These are phyloP conservation scores for Apotomis capreana DNA, from an alignment of 2,888 invertebrate genomes.

Conservation along the genomic window DNA sequence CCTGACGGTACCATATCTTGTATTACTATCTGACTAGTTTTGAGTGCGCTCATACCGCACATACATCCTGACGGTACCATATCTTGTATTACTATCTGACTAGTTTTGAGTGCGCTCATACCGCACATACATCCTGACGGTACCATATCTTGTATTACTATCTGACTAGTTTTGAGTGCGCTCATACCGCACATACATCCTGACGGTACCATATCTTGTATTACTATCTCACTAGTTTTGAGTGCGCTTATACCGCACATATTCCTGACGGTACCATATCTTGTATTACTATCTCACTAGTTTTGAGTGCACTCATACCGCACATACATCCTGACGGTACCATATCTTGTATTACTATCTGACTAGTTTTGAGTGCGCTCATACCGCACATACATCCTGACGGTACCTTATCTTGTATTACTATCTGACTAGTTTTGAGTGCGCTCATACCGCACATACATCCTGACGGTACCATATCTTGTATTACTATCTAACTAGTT, in stretches of 20 bases:
- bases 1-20: no score
- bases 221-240: no score
- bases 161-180: no score
- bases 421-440: conserved; percentile 40
- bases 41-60: conserved; percentile 39
- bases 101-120: conserved; percentile 61
- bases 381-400: no score
- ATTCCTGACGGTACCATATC: conserved; percentile 59
- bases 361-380: conserved; percentile 39
- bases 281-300: not conserved
- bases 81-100: not conserved
- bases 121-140: conserved; percentile 68
- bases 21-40: no score
- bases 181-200: no score
- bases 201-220: no score
- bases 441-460: conserved; percentile 69
- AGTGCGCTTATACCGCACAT: conserved; percentile 67
- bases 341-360: no score
- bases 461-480: conserved; percentile 57
- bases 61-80: no score
- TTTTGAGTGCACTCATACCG: no score
- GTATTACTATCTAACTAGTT: not conserved
- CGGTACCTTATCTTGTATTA: not conserved
- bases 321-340: no score
- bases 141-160: conserved; percentile 42